Conservation (phyloP, 2,888 invertebrate genomes). For the Leptopilina drosophilae region DNA sequence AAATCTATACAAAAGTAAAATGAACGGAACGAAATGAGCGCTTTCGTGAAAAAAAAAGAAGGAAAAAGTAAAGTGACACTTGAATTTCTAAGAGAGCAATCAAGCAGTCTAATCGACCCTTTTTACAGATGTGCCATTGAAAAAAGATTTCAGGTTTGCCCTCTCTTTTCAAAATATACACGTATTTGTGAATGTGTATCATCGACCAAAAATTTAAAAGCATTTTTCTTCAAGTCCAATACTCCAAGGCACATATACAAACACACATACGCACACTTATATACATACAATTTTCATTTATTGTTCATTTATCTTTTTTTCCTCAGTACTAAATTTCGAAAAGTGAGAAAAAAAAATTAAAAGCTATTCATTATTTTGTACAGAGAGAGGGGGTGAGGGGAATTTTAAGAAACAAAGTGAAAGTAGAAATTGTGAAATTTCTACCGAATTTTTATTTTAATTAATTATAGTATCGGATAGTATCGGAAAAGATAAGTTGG, state of each 20-base stretch:
- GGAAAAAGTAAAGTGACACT: slow-evolving; percentile 30
- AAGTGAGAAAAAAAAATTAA: slow-evolving; percentile 8
- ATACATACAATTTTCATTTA: slow-evolving; percentile 25
- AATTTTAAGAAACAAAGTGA: neutral
- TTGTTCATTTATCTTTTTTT: slow-evolving; percentile 16
- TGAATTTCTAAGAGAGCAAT: slow-evolving; percentile 35
- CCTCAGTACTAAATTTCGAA: neutral
- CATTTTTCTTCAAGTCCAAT: slow-evolving; percentile 2
- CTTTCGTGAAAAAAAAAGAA: neutral
- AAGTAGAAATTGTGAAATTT: neutral
- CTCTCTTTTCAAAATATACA: neutral
- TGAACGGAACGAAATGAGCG: slow-evolving; percentile 1
- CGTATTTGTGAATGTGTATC: neutral
- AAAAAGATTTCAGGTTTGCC: slow-evolving; percentile 13
- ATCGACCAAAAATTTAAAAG: neutral
- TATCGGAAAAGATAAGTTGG: too few species aligned
- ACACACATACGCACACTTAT: too few species aligned
- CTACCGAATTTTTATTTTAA: too few species aligned
- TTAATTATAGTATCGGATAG: too few species aligned
- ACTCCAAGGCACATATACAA: too few species aligned
- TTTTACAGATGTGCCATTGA: slow-evolving; percentile 34
- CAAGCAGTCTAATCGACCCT: slow-evolving; percentile 34
- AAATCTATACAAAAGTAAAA: slow-evolving; percentile 16
- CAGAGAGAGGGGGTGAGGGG: neutral
- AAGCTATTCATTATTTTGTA: neutral